A percentile compares a stretch with the other conserved stretches of the same genome.
Conservation (phyloP, 2,888 invertebrate species). For the Lasioglossum leucozonium region DNA sequence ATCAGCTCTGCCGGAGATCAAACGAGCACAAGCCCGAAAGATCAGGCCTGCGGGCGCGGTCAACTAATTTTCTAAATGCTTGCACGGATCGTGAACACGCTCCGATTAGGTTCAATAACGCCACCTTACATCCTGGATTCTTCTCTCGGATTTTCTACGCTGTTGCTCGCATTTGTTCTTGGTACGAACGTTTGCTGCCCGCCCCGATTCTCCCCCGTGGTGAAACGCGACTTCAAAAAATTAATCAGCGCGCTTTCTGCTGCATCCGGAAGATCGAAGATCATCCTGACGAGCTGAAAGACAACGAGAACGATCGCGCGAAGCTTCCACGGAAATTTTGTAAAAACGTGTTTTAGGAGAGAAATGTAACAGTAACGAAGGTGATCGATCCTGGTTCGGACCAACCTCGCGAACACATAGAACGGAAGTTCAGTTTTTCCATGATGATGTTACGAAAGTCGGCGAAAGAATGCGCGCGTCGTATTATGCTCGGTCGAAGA, state of each 20-base stretch:
- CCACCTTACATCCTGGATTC: neutral
- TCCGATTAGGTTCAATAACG: neutral
- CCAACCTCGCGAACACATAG: neutral
- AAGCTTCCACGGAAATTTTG: neutral
- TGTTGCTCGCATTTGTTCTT: neutral
- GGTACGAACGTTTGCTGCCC: neutral
- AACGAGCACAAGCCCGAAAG: neutral
- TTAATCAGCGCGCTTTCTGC: neutral
- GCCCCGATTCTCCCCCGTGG: too few relatives aligned
- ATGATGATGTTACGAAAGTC: constrained; percentile 37
- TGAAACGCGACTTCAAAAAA: neutral
- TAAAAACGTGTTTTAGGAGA: neutral
- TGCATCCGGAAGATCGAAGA: too few relatives aligned
- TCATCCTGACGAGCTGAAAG: too few relatives aligned
- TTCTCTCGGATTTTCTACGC: neutral
- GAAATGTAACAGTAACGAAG: neutral
- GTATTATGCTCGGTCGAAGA: constrained; percentile 58
- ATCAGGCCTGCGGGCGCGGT: neutral
- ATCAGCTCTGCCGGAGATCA: constrained; percentile 1
- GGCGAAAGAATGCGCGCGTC: constrained; percentile 43
- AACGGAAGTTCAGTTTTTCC: constrained; percentile 27
- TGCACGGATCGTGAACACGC: neutral
- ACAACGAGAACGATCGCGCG: too few relatives aligned
- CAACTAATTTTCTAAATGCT: neutral
- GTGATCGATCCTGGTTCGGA: neutral